These are phyloP conservation scores for Gnathonemus echidnorhynchus DNA, from an alignment of 2,113 vertebrate genomes.

Conservation along the genomic window DNA sequence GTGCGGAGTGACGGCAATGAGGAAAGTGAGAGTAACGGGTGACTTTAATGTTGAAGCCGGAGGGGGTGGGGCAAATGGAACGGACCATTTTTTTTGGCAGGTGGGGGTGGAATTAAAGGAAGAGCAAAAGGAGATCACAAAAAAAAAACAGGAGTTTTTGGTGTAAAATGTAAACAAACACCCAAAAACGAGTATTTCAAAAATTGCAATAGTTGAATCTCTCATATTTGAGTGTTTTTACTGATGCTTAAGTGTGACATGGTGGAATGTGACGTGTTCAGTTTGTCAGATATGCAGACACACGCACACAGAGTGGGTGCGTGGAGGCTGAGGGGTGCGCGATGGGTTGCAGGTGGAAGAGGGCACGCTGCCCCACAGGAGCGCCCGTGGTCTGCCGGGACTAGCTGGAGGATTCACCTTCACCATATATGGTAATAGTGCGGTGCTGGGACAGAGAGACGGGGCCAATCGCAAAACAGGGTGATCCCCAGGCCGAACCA, in stretches of 20 bases:
- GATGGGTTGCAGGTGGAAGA: constrained; percentile 69
- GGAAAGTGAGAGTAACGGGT: neutral
- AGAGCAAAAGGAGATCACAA: neutral
- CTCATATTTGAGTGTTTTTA: neutral
- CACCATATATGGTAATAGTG: constrained; percentile 74
- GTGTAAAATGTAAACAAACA: neutral
- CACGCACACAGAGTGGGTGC: neutral
- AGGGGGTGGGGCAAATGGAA: neutral
- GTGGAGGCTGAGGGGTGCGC: neutral
- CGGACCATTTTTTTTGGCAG: neutral
- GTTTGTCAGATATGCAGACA: neutral
- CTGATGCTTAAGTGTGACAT: neutral
- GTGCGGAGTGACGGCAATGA: neutral
- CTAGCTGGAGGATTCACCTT: constrained; percentile 92
- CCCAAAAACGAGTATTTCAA: neutral
- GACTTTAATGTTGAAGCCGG: neutral
- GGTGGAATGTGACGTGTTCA: neutral
- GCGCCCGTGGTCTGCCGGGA: constrained; percentile 80
- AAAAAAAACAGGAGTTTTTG: neutral
- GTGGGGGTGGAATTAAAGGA: neutral
- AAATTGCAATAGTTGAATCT: neutral
- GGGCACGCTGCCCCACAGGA: constrained; percentile 77
- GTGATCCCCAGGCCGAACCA: neutral
- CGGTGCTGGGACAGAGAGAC: constrained; percentile 14
- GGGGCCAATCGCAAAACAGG: neutral